Evolutionary conservation across 2,888 invertebrate genomes (phyloP).

Genomic region (Drosophila kuntzei): DNA sequence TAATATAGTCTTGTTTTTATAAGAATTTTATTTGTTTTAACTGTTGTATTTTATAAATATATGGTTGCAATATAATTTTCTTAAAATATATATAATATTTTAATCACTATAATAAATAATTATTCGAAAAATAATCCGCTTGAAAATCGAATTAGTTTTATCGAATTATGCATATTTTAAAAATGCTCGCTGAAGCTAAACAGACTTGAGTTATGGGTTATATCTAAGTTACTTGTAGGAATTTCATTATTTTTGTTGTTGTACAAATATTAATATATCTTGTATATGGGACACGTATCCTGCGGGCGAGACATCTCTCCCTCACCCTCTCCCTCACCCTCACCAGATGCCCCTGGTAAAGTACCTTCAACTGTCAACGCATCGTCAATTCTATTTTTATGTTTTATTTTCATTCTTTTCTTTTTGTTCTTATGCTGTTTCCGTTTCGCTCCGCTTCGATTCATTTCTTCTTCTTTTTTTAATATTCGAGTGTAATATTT

Average conservation of each 20-base stretch:
- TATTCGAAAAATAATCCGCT: too few relatives aligned
- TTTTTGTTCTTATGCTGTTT: constrained; percentile 59
- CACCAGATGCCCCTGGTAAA: constrained; percentile 8
- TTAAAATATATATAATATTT: too few relatives aligned
- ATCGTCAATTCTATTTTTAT: constrained; percentile 81
- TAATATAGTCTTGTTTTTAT: too few relatives aligned
- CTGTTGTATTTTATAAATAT: too few relatives aligned
- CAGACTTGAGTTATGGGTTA: constrained; percentile 4
- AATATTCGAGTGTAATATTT: constrained; percentile 80
- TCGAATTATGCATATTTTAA: too few relatives aligned
- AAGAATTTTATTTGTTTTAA: too few relatives aligned
- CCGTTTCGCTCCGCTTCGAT: constrained; percentile 58
- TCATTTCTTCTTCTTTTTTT: constrained; percentile 52
- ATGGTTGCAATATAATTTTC: too few relatives aligned
- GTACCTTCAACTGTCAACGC: constrained; percentile 76
- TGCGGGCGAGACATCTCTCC: constrained; percentile 39
- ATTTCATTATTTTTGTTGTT: constrained; percentile 23
- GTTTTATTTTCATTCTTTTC: constrained; percentile 75
- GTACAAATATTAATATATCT: constrained; percentile 15
- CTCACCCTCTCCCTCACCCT: not conserved
- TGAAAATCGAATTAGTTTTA: too few relatives aligned
- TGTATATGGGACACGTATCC: constrained; percentile 53
- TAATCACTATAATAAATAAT: too few relatives aligned
- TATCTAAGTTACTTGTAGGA: constrained; percentile 12
- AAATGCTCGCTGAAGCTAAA: too few relatives aligned